A percentile compares a stretch with the other conserved stretches of the same genome.
These are phyloP conservation scores for Champsocephalus gunnari DNA, from an alignment of 2,797 vertebrate genomes.

Conservation along the genomic window DNA sequence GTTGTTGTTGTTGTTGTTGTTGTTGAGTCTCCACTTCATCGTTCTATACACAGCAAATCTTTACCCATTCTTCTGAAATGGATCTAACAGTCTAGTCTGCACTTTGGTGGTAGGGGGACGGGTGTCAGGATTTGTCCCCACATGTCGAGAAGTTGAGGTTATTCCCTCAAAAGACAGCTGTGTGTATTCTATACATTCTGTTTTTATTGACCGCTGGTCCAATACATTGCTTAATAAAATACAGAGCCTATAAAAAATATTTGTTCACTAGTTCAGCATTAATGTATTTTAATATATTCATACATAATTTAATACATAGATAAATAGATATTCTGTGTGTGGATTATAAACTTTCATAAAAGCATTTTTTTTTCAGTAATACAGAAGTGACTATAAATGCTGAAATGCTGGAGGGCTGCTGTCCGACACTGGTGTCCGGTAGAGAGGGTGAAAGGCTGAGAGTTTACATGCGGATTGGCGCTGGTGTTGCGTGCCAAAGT, in stretches of 20 bases:
- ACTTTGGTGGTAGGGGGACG: conserved; percentile 71
- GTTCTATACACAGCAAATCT: conserved; percentile 45
- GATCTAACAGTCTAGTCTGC: conserved; percentile 53
- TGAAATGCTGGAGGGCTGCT: conserved; percentile 58
- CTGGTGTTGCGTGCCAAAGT: conserved; percentile 52
- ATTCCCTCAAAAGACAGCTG: conserved; percentile 76
- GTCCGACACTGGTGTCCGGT: conserved; percentile 71
- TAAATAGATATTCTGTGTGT: conserved; percentile 88
- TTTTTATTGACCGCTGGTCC: conserved; percentile 73
- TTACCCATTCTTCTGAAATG: conserved; percentile 32
- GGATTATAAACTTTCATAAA: conserved; percentile 87
- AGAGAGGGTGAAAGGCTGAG: conserved; percentile 71
- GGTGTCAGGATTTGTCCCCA: conserved; percentile 45
- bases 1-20: background rate
- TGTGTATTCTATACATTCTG: conserved; percentile 84
- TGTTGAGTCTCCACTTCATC: conserved; percentile 18
- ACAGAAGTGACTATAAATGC: conserved; percentile 76
- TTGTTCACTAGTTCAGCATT: conserved; percentile 79
- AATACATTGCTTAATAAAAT: conserved; percentile 84
- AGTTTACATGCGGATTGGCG: conserved; percentile 55
- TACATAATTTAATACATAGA: conserved; percentile 85
- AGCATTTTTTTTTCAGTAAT: conserved; percentile 70
- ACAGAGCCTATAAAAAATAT: conserved; percentile 88
- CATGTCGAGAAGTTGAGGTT: conserved; percentile 57
- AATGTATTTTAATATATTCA: conserved; percentile 71